phyloP scores from a whole-genome alignment of 2,113 vertebrate species.

The Nesoenas mayeri region DNA sequence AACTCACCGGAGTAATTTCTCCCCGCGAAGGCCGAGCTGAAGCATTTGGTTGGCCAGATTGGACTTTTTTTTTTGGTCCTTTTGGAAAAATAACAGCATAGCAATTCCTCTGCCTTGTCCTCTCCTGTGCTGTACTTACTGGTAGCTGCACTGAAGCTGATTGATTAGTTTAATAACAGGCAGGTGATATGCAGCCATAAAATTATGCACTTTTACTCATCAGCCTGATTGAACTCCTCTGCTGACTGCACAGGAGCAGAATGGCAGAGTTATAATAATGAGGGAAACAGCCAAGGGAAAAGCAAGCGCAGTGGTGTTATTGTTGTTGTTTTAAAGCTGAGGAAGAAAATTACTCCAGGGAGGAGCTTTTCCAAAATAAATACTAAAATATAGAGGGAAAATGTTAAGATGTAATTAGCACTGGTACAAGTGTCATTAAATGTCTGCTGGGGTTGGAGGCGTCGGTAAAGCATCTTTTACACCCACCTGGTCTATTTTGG shows the following conservation, averaged over 20 bases:
- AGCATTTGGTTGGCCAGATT: not conserved
- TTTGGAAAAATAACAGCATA: conserved; percentile 16
- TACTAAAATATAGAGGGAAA: conserved; percentile 56
- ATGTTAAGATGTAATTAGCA: conserved; percentile 60
- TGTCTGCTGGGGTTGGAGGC: not conserved
- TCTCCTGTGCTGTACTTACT: not conserved
- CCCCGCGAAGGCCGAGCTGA: not conserved
- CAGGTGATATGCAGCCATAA: conserved; percentile 71
- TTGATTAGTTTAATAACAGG: conserved; percentile 73
- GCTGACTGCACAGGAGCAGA: conserved; percentile 62
- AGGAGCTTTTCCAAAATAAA: conserved; percentile 66
- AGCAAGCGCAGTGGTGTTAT: not conserved
- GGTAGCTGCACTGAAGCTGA: conserved; percentile 61
- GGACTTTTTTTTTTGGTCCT: not conserved
- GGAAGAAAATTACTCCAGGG: conserved; percentile 57
- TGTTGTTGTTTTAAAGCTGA: conserved; percentile 57
- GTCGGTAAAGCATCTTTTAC: not conserved
- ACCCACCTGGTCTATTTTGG: not conserved
- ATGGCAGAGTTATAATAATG: conserved; percentile 53
- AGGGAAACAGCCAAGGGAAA: conserved; percentile 58
- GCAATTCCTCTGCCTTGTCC: conserved; percentile 44
- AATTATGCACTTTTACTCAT: conserved; percentile 71
- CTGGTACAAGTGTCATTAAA: conserved; percentile 16
- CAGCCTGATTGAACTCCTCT: conserved; percentile 71
- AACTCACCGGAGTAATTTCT: conserved; percentile 1